phyloP scores from a whole-genome alignment of 2,888 invertebrate species.

The Tetheella fluctuosa region DNA sequence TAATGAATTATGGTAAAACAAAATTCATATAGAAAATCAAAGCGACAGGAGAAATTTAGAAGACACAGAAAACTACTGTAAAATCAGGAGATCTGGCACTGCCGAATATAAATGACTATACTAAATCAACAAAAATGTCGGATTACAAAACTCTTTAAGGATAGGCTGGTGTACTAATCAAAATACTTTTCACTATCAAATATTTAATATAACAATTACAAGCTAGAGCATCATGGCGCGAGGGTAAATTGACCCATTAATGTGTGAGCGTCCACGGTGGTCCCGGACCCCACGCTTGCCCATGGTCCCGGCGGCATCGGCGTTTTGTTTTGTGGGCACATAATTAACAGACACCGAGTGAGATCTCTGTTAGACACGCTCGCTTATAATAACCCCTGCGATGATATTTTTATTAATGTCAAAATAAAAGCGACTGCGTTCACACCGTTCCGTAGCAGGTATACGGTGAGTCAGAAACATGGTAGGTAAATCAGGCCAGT shows the following conservation, averaged over 20 bases:
- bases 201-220: slow-evolving; percentile 25
- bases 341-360: slow-evolving; percentile 83
- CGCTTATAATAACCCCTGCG: slow-evolving; percentile 79
- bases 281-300: slow-evolving; percentile 74
- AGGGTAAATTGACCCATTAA: slow-evolving; percentile 57
- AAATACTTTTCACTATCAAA: not conserved
- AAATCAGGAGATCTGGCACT: too few relatives aligned
- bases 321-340: slow-evolving; percentile 79
- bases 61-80: too few relatives aligned
- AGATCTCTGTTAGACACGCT: slow-evolving; percentile 82
- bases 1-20: too few relatives aligned
- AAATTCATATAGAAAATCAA: too few relatives aligned
- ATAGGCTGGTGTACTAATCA: not conserved
- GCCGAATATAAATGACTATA: too few relatives aligned
- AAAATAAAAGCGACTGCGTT: slow-evolving; percentile 71
- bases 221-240: slow-evolving; percentile 54
- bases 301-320: slow-evolving; percentile 71
- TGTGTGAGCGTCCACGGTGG: slow-evolving; percentile 64
- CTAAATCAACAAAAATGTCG: too few relatives aligned
- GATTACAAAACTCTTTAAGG: not conserved
- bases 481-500: too few relatives aligned
- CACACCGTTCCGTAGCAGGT: slow-evolving; percentile 57
- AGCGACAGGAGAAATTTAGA: too few relatives aligned
- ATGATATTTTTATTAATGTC: slow-evolving; percentile 84
- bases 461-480: not conserved